Base-by-base conservation (phyloP, 2,797 vertebrate genomes). In the Neolamprologus multifasciatus region DNA sequence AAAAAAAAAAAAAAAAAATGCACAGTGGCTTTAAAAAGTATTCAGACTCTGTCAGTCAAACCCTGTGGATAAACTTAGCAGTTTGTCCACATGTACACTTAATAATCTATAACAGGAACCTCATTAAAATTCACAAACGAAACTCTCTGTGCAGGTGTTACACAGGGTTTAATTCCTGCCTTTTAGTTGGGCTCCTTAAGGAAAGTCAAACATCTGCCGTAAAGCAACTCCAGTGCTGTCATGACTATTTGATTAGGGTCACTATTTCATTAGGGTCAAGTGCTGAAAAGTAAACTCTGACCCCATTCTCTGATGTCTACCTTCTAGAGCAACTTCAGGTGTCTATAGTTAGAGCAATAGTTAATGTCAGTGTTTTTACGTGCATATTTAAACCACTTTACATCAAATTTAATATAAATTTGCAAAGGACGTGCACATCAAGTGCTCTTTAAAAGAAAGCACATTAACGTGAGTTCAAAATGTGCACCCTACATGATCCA, bases 151-250 rank as follows among this genome's bases (percentile, higher is more conserved):
- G 36, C 11, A 5, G 62, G 19, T 67, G 1, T 21, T 67, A 0
- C 5, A 40, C 33, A 9, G n/a, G 19, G 33, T 38, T 0, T 64
- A 38, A n/a, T n/a, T 64, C 54, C 10, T 64, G 17, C 19, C 1
- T 19, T 40, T 21, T 40, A 40, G 5, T 67, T 67, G 33, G 62
- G 19, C 36, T 62, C 33, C 62, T 40, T 40, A 40, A 40, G 0
- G 19, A 21, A 38, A 3, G 36, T 40, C 62, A 40, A 21, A 40
- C 6, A 67, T 38, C 62, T 38, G 17, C 36, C 3, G 2, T 67
- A 3, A 67, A 67, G 62, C n/a, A 38, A 40, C 36, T 14, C 64
- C 11, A 69, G 36, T 23, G 64, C n/a, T 69, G 36, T 23, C 33
- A 40, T 3, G 12, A 21, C 64, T 40, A 23, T 69, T 40, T 69